Evolutionary conservation across 2,888 invertebrate genomes (phyloP).

Genomic region (Candidula unifasciata): DNA sequence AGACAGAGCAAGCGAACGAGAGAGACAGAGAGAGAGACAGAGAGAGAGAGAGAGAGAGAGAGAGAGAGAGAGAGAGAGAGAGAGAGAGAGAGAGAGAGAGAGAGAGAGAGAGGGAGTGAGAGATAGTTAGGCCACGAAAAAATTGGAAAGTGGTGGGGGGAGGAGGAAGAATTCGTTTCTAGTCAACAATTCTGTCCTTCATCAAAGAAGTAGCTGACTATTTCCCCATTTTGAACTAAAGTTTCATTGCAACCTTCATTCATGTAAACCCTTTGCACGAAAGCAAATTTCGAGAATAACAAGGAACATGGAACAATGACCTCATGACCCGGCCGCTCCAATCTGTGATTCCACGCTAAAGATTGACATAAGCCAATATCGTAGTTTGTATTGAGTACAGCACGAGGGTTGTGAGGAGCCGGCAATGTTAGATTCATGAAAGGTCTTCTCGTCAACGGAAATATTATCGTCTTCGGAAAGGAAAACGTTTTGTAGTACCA

Average conservation of each 20-base stretch:
- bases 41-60: too few species aligned
- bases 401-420: slow-evolving; percentile 54
- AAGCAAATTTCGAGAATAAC: slow-evolving; percentile 53
- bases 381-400: slow-evolving; percentile 51
- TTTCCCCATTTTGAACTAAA: slow-evolving; percentile 42
- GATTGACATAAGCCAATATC: slow-evolving; percentile 48
- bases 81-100: too few species aligned
- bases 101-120: too few species aligned
- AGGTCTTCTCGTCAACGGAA: slow-evolving; percentile 56
- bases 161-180: too few species aligned
- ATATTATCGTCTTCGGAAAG: slow-evolving; percentile 53
- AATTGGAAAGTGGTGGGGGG: too few species aligned
- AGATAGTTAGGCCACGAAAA: too few species aligned
- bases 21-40: too few species aligned
- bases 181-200: background rate
- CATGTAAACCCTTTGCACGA: slow-evolving; percentile 49
- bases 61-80: too few species aligned
- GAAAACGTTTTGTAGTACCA: slow-evolving; percentile 32
- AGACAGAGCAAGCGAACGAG: too few species aligned
- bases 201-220: slow-evolving; percentile 29
- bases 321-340: slow-evolving; percentile 27
- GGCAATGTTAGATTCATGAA: slow-evolving; percentile 54
- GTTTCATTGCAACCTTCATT: slow-evolving; percentile 55
- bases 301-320: slow-evolving; percentile 52
- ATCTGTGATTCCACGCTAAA: slow-evolving; percentile 52